Evolutionary conservation across 2,888 invertebrate genomes (phyloP).

Genomic region (Nephrotoma appendiculata): DNA sequence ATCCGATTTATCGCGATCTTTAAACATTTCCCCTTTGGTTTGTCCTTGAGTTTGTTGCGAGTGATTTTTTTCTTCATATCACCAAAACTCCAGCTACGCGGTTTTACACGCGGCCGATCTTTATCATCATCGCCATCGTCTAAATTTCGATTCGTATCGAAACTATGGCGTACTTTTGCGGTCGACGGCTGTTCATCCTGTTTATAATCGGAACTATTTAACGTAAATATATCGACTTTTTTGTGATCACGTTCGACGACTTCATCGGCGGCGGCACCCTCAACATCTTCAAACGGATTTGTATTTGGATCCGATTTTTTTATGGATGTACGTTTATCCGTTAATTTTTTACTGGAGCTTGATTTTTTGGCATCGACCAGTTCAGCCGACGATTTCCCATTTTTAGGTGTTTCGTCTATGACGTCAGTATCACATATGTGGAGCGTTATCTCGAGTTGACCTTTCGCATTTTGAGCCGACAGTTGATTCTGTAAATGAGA

Average conservation of each 20-base stretch:
- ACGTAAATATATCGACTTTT: not conserved
- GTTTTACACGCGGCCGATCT: not conserved
- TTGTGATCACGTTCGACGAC: not conserved
- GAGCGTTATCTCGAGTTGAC: conserved; percentile 27
- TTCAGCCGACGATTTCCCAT: not conserved
- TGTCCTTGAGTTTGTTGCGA: conserved; percentile 7
- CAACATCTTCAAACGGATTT: conserved; percentile 5
- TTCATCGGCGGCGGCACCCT: not conserved
- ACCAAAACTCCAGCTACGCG: conserved; percentile 18
- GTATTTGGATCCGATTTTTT: conserved; percentile 3
- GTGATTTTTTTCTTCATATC: conserved; percentile 28
- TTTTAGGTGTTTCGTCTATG: not conserved
- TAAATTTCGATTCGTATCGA: conserved; percentile 2
- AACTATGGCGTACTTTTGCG: not conserved
- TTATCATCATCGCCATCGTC: not conserved
- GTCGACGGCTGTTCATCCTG: not conserved
- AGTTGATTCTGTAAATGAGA: not conserved
- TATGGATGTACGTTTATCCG: conserved; percentile 5
- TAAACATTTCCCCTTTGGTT: conserved; percentile 17
- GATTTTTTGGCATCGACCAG: not conserved
- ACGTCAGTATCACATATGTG: conserved; percentile 21
- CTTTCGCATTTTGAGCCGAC: conserved; percentile 17
- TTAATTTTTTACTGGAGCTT: not conserved
- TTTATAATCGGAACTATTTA: not conserved
- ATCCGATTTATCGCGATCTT: conserved; percentile 27